Evolutionary conservation across 2,797 vertebrate genomes (phyloP), one percentile per base, ranked within the genome.

Genomic region (Sebastes minor): DNA sequence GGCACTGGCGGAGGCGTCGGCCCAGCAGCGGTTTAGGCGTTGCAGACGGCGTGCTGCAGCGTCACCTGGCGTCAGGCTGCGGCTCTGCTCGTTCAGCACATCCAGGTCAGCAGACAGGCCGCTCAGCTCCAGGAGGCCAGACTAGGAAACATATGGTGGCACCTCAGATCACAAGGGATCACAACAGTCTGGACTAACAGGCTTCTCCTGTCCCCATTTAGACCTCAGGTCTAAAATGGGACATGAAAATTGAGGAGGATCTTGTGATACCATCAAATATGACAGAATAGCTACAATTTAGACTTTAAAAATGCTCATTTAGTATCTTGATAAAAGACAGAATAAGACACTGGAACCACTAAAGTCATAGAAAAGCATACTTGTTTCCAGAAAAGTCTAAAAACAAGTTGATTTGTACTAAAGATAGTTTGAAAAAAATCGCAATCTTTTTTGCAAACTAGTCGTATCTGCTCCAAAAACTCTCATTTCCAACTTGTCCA

Each of bases 31-130:
- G 94, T 96, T 97, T 82, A 97, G 79, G 8, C n/a, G 93, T 57
- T 97, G 97, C 53, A 98, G 87, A 11, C 93, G 96, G 79, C 90
- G 95, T 0, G 95, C 70, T 0, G 91, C 92, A 7, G 93, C 76
- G 68, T 97, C 96, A 33, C 93, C 94, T 3, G 97, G 95, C 1
- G 95, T 92, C 86, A 97, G 83, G 76, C 86, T 93, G 89, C 96
- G 90, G 91, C 97, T 97, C 73, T 95, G 91, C 87, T 97, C 96
- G 25, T 97, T 98, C 87, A 99, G 89, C n/a, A 92, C 91, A 68
- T 97, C 96, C 85, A 98, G 93, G 78, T 95, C 95, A 74, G 97
- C 95, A 33, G 96, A 95, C 59, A 94, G 84, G 18, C 94, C 92
- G 60, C 95, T 95, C 71, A 96, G 94, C 78, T 95, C 90, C 84